These are phyloP conservation scores for Melinaea menophilus DNA, from an alignment of 2,888 invertebrate species.

Conservation along the genomic window DNA sequence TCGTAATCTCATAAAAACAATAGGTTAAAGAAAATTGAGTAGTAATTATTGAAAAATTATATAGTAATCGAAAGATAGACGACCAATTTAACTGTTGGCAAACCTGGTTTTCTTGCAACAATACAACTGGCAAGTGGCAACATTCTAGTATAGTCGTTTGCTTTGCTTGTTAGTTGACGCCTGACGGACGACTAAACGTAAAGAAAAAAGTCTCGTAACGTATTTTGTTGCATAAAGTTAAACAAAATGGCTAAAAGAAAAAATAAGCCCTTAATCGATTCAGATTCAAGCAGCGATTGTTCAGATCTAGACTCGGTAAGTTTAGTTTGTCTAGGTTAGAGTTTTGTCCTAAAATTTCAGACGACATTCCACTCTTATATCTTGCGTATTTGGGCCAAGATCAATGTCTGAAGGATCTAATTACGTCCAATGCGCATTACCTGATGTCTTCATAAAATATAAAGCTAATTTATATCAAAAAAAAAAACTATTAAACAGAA, in stretches of 20 bases:
- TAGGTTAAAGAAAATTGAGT: too few species aligned
- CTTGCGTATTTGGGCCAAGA: slow-evolving; percentile 68
- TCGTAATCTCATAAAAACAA: too few species aligned
- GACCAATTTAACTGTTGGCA: too few species aligned
- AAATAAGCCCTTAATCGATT: slow-evolving; percentile 89
- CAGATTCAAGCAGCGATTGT: slow-evolving; percentile 88
- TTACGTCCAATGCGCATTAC: slow-evolving; percentile 48
- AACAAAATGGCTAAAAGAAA: slow-evolving; percentile 88
- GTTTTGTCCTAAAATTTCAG: slow-evolving; percentile 43
- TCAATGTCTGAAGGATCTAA: slow-evolving; percentile 56
- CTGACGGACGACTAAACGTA: slow-evolving; percentile 40
- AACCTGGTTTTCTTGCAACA: too few species aligned
- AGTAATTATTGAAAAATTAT: too few species aligned
- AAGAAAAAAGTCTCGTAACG: slow-evolving; percentile 33
- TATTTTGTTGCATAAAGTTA: slow-evolving; percentile 29
- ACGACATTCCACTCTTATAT: slow-evolving; percentile 60
- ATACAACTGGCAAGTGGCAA: slow-evolving; percentile 8
- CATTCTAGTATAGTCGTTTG: slow-evolving; percentile 13
- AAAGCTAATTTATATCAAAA: slow-evolving; percentile 30
- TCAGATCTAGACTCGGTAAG: slow-evolving; percentile 92
- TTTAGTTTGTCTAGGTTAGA: slow-evolving; percentile 54
- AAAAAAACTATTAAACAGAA: background rate
- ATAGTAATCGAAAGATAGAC: too few species aligned
- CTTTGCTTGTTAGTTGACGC: slow-evolving; percentile 35
- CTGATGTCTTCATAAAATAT: slow-evolving; percentile 30